Base-by-base conservation (phyloP, 92 coral and sea anemone species). In the Hydrozoanthus gracilis region DNA sequence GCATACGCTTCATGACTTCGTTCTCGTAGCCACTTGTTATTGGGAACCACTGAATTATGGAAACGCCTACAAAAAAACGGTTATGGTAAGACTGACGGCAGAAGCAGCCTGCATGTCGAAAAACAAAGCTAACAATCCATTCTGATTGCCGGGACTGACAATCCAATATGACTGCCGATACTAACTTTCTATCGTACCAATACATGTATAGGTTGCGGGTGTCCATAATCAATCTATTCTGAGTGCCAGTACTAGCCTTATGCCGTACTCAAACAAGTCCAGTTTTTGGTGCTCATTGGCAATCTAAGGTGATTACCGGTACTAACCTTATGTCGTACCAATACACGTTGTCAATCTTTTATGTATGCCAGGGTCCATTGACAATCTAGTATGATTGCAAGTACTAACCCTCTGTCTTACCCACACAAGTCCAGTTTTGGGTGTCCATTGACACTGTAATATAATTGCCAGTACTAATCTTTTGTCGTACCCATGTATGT, bases 1-100 rank as follows among this genome's bases (percentile, higher is more conserved):
- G 99, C 99, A 71, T 96, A 96, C 0, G 99, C 88, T 71, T 96
- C 99, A 83, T 96, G 99, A 70, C 99, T 96, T 88, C 99, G 82
- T 66, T 96, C 98, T 49, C 94, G 87, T 7, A 92, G 72, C 99
- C 99, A 96, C 69, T 92, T 95, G 46, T 82, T 62, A 78, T 96
- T 92, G 66, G 91, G 89, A n/a, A 95, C 89, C 17, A 96, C 89
- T 8, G 99, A 96, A 48, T 92, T 87, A 49, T 96, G 99, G 76
- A 96, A 96, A 39, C 99, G 98, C 86, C 99, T 96, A 52, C 4
- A 35, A 14, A 68, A 27, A 27, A 27, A 27, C 39, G 39, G 39
- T 27, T 27, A 27, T 27, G 39, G 39, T 27, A 27, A 27, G 39
- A 27, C 2, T 27, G 39, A 27, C 0, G 2, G 39, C 39, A 27